Percentiles rank a stretch among this genome's conserved stretches.
These are phyloP conservation scores for Anthophora plumipes DNA, from an alignment of 2,888 invertebrate genomes.

Conservation along the genomic window DNA sequence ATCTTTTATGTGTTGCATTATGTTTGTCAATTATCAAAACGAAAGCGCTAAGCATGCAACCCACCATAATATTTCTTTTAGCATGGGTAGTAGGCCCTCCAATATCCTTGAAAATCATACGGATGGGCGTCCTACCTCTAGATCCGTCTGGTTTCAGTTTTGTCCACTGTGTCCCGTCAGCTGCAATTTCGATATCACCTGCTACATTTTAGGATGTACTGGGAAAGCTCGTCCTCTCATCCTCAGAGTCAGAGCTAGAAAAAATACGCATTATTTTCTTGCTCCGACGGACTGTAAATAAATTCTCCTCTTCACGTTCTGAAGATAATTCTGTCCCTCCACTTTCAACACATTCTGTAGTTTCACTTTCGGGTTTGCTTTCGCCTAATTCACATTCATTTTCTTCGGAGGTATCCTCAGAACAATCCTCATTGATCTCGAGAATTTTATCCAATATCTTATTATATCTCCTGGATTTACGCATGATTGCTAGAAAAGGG, in stretches of 20 bases:
- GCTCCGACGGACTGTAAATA: conserved; percentile 4
- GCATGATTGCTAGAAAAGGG: conserved; percentile 43
- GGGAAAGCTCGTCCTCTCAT: conserved; percentile 31
- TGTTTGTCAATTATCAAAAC: conserved; percentile 36
- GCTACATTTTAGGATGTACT: conserved; percentile 37
- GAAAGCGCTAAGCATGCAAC: conserved; percentile 40
- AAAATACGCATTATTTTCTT: conserved; percentile 26
- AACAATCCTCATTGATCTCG: conserved; percentile 44
- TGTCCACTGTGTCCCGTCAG: conserved; percentile 29
- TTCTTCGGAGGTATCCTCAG: conserved; percentile 43
- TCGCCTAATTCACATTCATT: conserved; percentile 31
- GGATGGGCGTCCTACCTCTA: conserved; percentile 24
- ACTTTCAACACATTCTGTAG: conserved; percentile 21
- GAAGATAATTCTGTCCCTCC: conserved; percentile 34
- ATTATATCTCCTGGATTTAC: conserved; percentile 36
- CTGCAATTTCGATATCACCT: conserved; percentile 36
- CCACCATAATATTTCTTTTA: conserved; percentile 53
- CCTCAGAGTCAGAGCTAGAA: conserved; percentile 29
- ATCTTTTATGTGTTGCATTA: conserved; percentile 24
- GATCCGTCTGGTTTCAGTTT: conserved; percentile 30
- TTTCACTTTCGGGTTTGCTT: conserved; percentile 27
- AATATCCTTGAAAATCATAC: conserved; percentile 49
- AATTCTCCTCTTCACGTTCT: conserved; percentile 36
- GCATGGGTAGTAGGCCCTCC: conserved; percentile 40
- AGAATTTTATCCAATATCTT: conserved; percentile 30